phyloP scores from a whole-genome alignment of 2,888 invertebrate species.

The Drosophila setosimentum region DNA sequence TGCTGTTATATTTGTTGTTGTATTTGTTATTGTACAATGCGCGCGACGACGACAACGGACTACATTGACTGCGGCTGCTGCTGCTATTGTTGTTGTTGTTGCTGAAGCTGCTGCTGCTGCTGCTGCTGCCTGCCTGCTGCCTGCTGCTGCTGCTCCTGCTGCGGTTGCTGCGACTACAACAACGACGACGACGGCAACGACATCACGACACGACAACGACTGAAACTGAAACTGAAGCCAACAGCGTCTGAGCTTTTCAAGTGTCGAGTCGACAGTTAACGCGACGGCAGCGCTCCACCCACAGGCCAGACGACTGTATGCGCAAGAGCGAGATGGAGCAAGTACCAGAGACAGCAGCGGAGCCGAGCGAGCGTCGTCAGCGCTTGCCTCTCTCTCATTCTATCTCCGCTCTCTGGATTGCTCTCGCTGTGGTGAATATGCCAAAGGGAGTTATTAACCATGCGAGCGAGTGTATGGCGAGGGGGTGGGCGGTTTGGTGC shows the following conservation, averaged over 20 bases:
- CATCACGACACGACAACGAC: slow-evolving; percentile 84
- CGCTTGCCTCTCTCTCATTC: slow-evolving; percentile 12
- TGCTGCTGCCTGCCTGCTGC: slow-evolving; percentile 70
- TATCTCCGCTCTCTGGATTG: slow-evolving; percentile 4
- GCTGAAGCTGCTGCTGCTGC: slow-evolving; percentile 60
- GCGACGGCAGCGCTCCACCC: slow-evolving; percentile 34
- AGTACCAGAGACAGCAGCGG: slow-evolving; percentile 6
- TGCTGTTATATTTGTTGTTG: slow-evolving; percentile 28
- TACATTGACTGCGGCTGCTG: slow-evolving; percentile 85
- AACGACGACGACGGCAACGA: slow-evolving; percentile 76
- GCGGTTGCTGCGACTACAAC: slow-evolving; percentile 74
- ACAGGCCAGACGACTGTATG: slow-evolving; percentile 4
- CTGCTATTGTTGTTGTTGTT: slow-evolving; percentile 65
- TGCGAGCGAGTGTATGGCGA: slow-evolving; percentile 5
- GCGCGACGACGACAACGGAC: slow-evolving; percentile 41
- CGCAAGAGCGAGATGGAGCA: slow-evolving; percentile 4
- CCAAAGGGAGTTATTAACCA: slow-evolving; percentile 69
- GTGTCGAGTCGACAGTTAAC: slow-evolving; percentile 50
- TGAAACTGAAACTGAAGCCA: slow-evolving; percentile 64
- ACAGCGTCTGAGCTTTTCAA: slow-evolving; percentile 56
- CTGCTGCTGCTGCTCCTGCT: slow-evolving; percentile 85
- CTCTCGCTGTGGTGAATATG: slow-evolving; percentile 62
- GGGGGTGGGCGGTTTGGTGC: too few species aligned
- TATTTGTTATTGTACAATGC: slow-evolving; percentile 52
- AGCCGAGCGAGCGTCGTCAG: slow-evolving; percentile 55